These are phyloP conservation scores for Drosophila pruinosa DNA, from an alignment of 1,140 invertebrate species.

Conservation along the genomic window DNA sequence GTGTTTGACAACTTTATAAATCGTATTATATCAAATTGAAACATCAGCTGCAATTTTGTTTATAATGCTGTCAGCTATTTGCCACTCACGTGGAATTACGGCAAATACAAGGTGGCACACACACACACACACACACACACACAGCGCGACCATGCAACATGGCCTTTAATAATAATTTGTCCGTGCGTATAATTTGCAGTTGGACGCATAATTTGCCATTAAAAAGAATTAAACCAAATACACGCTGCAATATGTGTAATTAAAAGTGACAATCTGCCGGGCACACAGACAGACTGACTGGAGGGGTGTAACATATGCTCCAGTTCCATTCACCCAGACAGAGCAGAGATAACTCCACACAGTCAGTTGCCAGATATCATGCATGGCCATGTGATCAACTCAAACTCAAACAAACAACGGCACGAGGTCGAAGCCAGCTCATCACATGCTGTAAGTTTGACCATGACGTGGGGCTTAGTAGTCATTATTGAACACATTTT, in stretches of 20 bases:
- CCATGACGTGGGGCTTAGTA: not conserved
- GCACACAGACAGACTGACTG: not conserved
- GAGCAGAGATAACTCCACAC: not conserved
- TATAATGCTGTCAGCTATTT: slow-evolving; percentile 7
- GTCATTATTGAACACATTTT: not conserved
- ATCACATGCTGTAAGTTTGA: not conserved
- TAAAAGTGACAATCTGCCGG: slow-evolving; percentile 48
- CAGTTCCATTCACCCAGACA: not conserved
- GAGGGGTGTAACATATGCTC: slow-evolving; percentile 4
- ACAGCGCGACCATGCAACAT: not conserved
- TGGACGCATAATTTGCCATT: slow-evolving; percentile 55
- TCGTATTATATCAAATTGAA: slow-evolving; percentile 13
- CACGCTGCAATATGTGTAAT: slow-evolving; percentile 39
- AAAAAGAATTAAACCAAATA: slow-evolving; percentile 48
- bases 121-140: slow-evolving; percentile 1
- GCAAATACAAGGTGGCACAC: not conserved
- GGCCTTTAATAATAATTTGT: slow-evolving; percentile 48
- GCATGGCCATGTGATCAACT: not conserved
- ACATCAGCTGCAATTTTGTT: slow-evolving; percentile 1
- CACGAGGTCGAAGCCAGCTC: slow-evolving; percentile 4
- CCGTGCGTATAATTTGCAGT: slow-evolving; percentile 40
- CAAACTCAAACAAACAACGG: not conserved
- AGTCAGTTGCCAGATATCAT: not conserved
- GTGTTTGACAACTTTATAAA: not conserved
- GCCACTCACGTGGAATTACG: slow-evolving; percentile 6